Evolutionary conservation across 2,888 invertebrate genomes (phyloP), one percentile per base, ranked within the genome.

Genomic region (Euplexia lucipara): DNA sequence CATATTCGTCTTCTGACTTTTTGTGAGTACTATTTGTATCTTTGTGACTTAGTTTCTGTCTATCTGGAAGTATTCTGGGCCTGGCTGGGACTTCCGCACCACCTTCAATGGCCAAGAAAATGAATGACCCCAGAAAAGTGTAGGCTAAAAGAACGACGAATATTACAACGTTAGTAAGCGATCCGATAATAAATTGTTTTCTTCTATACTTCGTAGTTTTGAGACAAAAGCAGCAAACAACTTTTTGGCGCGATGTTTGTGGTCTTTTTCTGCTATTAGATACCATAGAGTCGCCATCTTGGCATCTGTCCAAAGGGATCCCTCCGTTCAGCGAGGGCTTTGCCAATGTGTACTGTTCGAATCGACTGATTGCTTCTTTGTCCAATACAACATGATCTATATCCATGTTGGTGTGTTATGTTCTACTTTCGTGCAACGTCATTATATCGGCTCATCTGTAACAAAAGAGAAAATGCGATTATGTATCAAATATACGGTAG

Each of bases 81-180:
- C 94, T 89, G 10, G 93, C 95, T 66, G 96, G 96, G 57, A 95
- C 91, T 75, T 96, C 96, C 58, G 95, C 91, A 4, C 97, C 97
- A 48, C 97, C 97, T 92, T 98, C 98, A 84, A 98, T 97, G 56
- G 98, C 97, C 83, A 98, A 95, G 92, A 98, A 98, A 92, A 98
- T 97, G 90, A 98, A 97, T 63, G 98, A 97, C 58, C 97, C 97
- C 86, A 96, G 85, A 85, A 96, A 96, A 39, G 98, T 98, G 90
- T 98, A 98, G 26, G 97, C 98, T 84, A 98, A 96, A 44, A 98
- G 96, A 59, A 98, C 95, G 59, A 97, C 96, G 92, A 98, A 98
- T 90, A 98, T 98, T 79, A 98, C 97, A 82, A 98, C 94, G 90
- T 98, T 98, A 72, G 98, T 98, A 80, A 98, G 95, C 73, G 97